Evolutionary conservation across 2,888 invertebrate species (phyloP), one percentile per base, ranked within the genome.

Genomic region (Anthoptus insignis): DNA sequence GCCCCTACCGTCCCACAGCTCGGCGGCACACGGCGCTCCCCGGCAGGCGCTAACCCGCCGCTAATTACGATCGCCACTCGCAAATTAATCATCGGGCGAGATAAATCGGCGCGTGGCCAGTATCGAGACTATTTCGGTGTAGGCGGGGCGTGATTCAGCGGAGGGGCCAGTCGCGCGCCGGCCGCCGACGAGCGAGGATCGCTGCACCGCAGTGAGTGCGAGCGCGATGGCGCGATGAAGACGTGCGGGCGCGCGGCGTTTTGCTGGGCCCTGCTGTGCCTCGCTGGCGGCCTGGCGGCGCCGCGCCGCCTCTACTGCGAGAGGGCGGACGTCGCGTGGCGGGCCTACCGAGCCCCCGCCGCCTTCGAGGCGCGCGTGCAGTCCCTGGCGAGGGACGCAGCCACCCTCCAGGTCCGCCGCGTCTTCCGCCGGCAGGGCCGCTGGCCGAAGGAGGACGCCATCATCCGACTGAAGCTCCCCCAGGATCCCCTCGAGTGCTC

Each of bases 251-350:
- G 89, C 89, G 91, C 90, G 89, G 90, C 89, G 87, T 82, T 86
- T 80, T 88, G 87, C 87, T 88, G 88, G 89, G 88, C 88, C 82
- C 84, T 90, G 84, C 83, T 89, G 83, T 85, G 84, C 80, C 81
- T 87, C 82, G 78, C 77, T 68, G 78, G 76, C 73, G 74, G 78
- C 78, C 80, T 77, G 75, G 78, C 80, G 72, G 80, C 81, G 76
- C 81, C 82, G 84, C 83, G 88, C 82, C 90, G 90, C 83, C 87
- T 82, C 78, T 93, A 90, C 88, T 93, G 92, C 89, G 91, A 88
- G 87, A 90, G 92, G 79, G 92, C 89, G 76, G 92, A 93, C 91
- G 92, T 92, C 76, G 92, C 92, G 76, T 92, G 92, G 92, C 88
- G 92, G 66, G 92, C 92, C 80, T 91, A 91, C 88, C 89, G 90